These are phyloP conservation scores for Phaedon cochleariae DNA, from an alignment of 2,888 invertebrate species.

Conservation along the genomic window DNA sequence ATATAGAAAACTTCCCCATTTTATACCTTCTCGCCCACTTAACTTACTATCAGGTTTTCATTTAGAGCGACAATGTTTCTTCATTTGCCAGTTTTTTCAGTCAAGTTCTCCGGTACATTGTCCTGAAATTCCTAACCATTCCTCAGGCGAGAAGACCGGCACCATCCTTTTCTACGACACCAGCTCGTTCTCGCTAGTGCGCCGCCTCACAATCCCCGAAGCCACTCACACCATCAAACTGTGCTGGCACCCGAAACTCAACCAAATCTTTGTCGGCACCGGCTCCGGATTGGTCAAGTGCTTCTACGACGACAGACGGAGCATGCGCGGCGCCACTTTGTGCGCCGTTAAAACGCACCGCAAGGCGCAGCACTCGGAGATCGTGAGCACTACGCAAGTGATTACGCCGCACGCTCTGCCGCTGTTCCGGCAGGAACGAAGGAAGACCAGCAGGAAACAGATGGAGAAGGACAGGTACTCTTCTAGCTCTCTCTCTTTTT, in stretches of 20 bases:
- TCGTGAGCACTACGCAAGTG: conserved; percentile 83
- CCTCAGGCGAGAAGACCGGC: conserved; percentile 65
- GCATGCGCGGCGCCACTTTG: conserved; percentile 89
- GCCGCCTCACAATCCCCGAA: conserved; percentile 79
- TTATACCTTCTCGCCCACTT: too few relatives aligned
- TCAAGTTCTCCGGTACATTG: too few relatives aligned
- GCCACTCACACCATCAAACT: conserved; percentile 87
- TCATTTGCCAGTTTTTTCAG: too few relatives aligned
- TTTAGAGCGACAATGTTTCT: too few relatives aligned
- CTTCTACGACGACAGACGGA: conserved; percentile 88
- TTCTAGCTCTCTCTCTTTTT: too few relatives aligned
- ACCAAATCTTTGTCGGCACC: conserved; percentile 93
- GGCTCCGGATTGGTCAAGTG: conserved; percentile 91
- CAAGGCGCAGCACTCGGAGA: conserved; percentile 83
- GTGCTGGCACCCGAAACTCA: conserved; percentile 97
- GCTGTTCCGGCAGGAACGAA: conserved; percentile 90
- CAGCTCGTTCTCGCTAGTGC: conserved; percentile 77
- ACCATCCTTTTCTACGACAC: conserved; percentile 82
- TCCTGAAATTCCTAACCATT: too few relatives aligned
- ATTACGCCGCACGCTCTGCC: conserved; percentile 97
- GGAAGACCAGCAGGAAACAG: conserved; percentile 87
- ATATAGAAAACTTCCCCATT: too few relatives aligned
- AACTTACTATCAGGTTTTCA: too few relatives aligned
- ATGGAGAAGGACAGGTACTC: conserved; percentile 88
- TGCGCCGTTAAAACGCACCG: conserved; percentile 85